Conservation (phyloP, 2,113 vertebrate species). For the Bubo blakistoni region DNA sequence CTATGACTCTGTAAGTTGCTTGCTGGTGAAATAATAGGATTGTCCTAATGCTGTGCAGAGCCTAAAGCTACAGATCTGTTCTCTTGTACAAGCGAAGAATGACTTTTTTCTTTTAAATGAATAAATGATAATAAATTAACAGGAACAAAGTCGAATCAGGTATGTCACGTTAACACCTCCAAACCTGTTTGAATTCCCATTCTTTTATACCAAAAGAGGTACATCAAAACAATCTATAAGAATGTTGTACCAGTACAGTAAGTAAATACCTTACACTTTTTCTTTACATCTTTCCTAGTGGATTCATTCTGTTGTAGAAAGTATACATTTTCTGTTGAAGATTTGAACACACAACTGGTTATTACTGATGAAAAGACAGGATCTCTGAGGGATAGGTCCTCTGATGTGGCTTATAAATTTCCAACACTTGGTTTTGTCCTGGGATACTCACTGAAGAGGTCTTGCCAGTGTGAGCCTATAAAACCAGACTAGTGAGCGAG, state of each 20-base stretch:
- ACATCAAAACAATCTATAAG: not conserved
- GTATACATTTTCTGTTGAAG: not conserved
- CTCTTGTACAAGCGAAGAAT: not conserved
- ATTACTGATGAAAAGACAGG: not conserved
- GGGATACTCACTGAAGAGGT: not conserved
- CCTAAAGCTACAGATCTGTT: not conserved
- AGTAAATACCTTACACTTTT: not conserved
- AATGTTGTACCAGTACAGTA: not conserved
- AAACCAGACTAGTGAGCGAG: not conserved
- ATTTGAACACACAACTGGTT: not conserved
- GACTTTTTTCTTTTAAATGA: not conserved
- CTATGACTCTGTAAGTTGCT: not conserved
- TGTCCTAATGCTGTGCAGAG: not conserved
- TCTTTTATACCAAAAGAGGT: not conserved
- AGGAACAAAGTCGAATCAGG: not conserved
- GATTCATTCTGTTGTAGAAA: not conserved
- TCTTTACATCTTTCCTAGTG: not conserved
- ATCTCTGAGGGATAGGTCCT: not conserved
- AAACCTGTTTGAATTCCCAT: not conserved
- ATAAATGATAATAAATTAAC: not conserved
- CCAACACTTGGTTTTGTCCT: not conserved
- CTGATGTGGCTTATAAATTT: not conserved
- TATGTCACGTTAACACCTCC: not conserved
- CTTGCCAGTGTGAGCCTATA: not conserved
- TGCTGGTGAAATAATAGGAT: not conserved